These are phyloP conservation scores for Podocnemis expansa DNA, from an alignment of 2,113 vertebrate genomes.

Conservation along the genomic window DNA sequence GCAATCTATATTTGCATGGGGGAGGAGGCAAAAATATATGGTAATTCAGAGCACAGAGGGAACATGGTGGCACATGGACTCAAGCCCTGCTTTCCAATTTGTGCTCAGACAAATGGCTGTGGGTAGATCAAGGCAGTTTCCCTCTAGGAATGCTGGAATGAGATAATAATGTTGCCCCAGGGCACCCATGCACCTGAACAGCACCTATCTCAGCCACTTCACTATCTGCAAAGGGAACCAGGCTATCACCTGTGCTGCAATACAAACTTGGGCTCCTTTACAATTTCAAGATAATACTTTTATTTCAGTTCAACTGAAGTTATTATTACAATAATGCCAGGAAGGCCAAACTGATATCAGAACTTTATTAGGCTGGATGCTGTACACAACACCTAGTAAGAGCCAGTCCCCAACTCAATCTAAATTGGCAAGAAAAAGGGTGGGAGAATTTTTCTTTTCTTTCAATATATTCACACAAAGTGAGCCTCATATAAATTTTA, in stretches of 20 bases:
- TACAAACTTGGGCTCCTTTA: background rate
- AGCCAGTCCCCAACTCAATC: background rate
- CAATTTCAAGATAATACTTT: background rate
- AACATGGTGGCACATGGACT: background rate
- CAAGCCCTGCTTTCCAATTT: rapidly evolving
- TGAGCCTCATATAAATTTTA: background rate
- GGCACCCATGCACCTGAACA: background rate
- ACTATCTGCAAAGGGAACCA: background rate
- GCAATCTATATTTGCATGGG: background rate
- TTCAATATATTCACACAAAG: background rate
- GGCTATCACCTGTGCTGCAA: background rate
- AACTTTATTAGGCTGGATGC: background rate
- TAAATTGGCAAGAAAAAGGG: background rate
- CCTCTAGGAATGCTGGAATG: background rate
- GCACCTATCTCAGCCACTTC: rapidly evolving
- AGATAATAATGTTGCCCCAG: rapidly evolving
- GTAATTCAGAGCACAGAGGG: background rate
- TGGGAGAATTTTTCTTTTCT: background rate
- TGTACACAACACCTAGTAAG: rapidly evolving
- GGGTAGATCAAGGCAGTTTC: background rate
- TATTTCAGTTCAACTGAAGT: background rate
- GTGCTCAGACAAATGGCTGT: background rate
- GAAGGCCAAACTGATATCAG: background rate
- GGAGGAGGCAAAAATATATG: background rate
- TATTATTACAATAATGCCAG: background rate